These are phyloP conservation scores for Ranitomeya variabilis DNA, from an alignment of 2,113 vertebrate species.

Conservation along the genomic window DNA sequence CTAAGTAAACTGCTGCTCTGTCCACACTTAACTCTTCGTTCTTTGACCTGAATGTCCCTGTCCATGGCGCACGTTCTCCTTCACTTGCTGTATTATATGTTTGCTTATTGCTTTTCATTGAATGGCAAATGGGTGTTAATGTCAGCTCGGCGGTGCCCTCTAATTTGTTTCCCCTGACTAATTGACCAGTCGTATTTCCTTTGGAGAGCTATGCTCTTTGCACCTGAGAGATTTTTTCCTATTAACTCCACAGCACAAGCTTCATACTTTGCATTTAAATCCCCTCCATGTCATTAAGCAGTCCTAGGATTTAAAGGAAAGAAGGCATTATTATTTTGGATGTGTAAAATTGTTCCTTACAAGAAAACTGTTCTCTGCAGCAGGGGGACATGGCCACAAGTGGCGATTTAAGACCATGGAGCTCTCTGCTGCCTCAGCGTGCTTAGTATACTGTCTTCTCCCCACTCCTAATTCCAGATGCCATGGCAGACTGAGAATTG, in stretches of 20 bases:
- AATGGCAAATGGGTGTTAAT: conserved; percentile 38
- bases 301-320: conserved; percentile 49
- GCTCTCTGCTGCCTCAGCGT: conserved; percentile 17
- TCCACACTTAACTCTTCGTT: background rate
- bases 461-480: conserved; percentile 30
- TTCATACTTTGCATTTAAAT: conserved; percentile 65
- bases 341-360: conserved; percentile 54
- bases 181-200: conserved; percentile 32
- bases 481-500: conserved; percentile 9
- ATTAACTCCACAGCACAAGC: conserved; percentile 56
- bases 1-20: background rate
- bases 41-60: background rate
- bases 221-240: conserved; percentile 64
- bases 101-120: conserved; percentile 15
- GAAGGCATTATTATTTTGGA: conserved; percentile 59
- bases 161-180: conserved; percentile 45
- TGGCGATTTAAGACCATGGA: conserved; percentile 40
- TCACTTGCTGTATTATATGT: conserved; percentile 11
- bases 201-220: conserved; percentile 56
- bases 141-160: conserved; percentile 40
- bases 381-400: conserved; percentile 50
- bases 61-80: background rate
- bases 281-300: conserved; percentile 59
- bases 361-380: conserved; percentile 57
- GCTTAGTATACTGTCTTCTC: conserved; percentile 32